Evolutionary conservation across 2,797 vertebrate species (phyloP).

Genomic region (Kryptolebias ocellatus): DNA sequence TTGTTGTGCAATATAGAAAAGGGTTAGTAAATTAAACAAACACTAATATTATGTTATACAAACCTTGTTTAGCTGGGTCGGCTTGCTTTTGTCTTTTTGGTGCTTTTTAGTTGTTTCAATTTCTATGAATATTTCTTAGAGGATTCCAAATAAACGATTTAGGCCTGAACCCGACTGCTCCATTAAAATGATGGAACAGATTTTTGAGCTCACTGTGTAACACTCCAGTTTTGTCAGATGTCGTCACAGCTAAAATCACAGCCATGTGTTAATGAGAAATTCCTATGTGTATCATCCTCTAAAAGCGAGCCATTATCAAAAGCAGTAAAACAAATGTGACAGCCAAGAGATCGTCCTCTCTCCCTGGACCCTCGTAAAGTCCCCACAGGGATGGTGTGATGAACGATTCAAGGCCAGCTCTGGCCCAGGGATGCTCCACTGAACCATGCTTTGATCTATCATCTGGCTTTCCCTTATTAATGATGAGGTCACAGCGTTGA

Average conservation of each 20-base stretch:
- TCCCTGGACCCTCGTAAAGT: slow-evolving; percentile 66
- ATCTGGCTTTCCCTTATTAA: slow-evolving; percentile 82
- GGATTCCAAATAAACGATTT: slow-evolving; percentile 3
- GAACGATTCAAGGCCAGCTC: slow-evolving; percentile 80
- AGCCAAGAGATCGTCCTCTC: slow-evolving; percentile 69
- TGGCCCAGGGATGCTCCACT: slow-evolving; percentile 78
- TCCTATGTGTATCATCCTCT: slow-evolving; percentile 58
- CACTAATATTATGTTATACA: too few relatives aligned
- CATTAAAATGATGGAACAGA: slow-evolving; percentile 25
- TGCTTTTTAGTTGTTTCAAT: too few relatives aligned
- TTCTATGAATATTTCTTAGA: not conserved
- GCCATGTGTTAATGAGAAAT: slow-evolving; percentile 49
- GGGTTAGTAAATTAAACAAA: too few relatives aligned
- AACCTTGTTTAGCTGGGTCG: too few relatives aligned
- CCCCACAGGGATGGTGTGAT: slow-evolving; percentile 73
- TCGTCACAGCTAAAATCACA: slow-evolving; percentile 49
- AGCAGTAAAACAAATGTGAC: slow-evolving; percentile 79
- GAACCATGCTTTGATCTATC: slow-evolving; percentile 83
- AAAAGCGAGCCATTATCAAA: slow-evolving; percentile 70
- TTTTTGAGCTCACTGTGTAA: slow-evolving; percentile 8
- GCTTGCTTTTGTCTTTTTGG: too few relatives aligned
- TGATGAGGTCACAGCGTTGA: slow-evolving; percentile 83
- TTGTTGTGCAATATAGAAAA: too few relatives aligned
- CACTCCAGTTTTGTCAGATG: slow-evolving; percentile 34
- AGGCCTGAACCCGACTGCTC: slow-evolving; percentile 2